These are phyloP conservation scores for Drosophila sucinea DNA, from an alignment of 1,140 invertebrate genomes.

Conservation along the genomic window DNA sequence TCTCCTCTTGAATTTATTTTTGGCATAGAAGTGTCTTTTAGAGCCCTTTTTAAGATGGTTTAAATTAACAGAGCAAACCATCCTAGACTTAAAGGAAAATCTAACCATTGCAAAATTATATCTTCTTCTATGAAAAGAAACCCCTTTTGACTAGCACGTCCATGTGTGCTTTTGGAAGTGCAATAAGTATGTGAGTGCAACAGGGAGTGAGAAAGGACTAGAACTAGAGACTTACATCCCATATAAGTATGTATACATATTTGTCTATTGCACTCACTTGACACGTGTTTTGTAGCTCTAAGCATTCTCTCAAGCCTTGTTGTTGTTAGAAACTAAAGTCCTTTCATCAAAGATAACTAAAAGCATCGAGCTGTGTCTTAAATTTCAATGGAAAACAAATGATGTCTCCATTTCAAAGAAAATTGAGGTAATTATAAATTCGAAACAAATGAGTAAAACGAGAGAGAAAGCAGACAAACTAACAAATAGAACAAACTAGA, in stretches of 20 bases:
- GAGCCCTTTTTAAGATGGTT: too few species aligned
- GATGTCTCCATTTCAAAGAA: not conserved
- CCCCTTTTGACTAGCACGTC: not conserved
- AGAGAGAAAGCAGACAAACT: not conserved
- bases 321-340: not conserved
- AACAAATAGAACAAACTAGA: not conserved
- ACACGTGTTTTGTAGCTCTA: conserved; percentile 37
- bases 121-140: too few species aligned
- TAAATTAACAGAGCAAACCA: too few species aligned
- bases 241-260: conserved; percentile 32
- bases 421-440: conserved; percentile 6
- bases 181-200: not conserved
- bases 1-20: too few species aligned
- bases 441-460: not conserved
- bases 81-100: too few species aligned
- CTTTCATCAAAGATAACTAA: not conserved
- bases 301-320: conserved; percentile 3
- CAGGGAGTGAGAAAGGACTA: not conserved
- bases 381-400: not conserved
- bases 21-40: too few species aligned
- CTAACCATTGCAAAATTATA: too few species aligned
- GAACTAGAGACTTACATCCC: conserved; percentile 13
- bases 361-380: not conserved
- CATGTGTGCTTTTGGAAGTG: not conserved
- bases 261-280: conserved; percentile 44